Percentiles rank a stretch among this genome's conserved stretches.
These are phyloP conservation scores for Knipowitschia caucasica DNA, from an alignment of 2,797 vertebrate species.

Conservation along the genomic window DNA sequence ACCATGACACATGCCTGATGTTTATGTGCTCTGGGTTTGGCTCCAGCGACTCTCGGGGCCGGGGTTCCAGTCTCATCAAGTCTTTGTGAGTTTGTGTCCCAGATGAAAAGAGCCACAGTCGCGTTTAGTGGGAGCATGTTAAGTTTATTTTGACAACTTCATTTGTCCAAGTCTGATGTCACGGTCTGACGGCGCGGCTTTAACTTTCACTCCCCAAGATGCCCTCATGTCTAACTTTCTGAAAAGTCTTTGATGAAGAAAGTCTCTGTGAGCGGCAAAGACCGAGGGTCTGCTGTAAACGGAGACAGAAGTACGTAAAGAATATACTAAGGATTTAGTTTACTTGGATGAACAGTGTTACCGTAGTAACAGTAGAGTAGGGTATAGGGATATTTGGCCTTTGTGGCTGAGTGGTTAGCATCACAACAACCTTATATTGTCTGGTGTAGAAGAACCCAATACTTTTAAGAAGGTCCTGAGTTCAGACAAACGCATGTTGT, in stretches of 20 bases:
- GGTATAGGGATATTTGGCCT: no score
- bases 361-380: no score
- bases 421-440: no score
- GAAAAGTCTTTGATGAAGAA: slow-evolving; percentile 13
- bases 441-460: no score
- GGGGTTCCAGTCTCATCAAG: slow-evolving; percentile 34
- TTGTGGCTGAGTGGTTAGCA: no score
- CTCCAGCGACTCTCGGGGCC: slow-evolving; percentile 24
- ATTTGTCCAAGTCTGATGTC: slow-evolving; percentile 49
- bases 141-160: slow-evolving; percentile 59
- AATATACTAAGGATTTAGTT: no score
- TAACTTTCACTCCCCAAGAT: slow-evolving; percentile 13
- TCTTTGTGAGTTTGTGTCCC: slow-evolving; percentile 35
- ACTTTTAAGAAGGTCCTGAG: no score
- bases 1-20: slow-evolving; percentile 39
- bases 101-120: slow-evolving; percentile 36
- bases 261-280: no score
- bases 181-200: slow-evolving; percentile 42
- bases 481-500: no score
- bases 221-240: slow-evolving; percentile 11
- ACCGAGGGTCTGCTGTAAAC: no score
- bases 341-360: no score
- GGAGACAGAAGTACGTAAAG: no score
- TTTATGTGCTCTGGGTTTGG: slow-evolving; percentile 27
- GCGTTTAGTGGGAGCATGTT: slow-evolving; percentile 40